Evolutionary conservation across 2,797 vertebrate genomes (phyloP), one percentile per base, ranked within the genome.

Genomic region (Manis javanica): DNA sequence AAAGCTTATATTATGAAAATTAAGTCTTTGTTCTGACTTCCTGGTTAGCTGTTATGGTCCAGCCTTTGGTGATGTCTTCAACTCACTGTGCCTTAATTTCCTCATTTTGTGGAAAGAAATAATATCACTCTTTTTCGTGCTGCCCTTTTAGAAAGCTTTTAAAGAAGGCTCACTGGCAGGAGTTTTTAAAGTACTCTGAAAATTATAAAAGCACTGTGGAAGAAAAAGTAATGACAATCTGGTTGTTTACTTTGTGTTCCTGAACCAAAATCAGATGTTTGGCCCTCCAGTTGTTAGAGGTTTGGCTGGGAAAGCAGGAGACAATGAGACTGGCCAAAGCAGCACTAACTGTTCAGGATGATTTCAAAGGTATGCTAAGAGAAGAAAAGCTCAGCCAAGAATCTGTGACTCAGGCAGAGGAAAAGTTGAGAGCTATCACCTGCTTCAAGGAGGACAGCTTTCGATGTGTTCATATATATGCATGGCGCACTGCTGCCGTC

Each of bases 341-440:
- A 84, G 86, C 92, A 82, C 46, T 97, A 93, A 96, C 84, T 92
- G 95, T 82, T 97, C 86, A 87, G 29, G 96, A 49, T 94, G 68
- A 97, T 98, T 96, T 97, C 97, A 97, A 97, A 96, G 64, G 55
- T 90, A 89, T 71, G 57, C 95, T 95, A 96, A 96, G 96, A 96
- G 89, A 75, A 68, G 34, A 87, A 87, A 72, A 96, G 3, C 89
- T 97, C 92, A 97, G 87, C 90, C 69, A 78, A 18, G 88, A 91
- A 98, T 97, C 82, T 7, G 5, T 91, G 97, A 74, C 94, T 97
- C 18, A 74, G 83, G 97, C 96, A 93, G 91, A 96, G 46, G 16
- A 91, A 71, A 94, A 97, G 91, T 95, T 93, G 96, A 95, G 96
- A 98, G 97, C 95, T 95, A 93, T 98, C 96, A 92, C 96, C 97